Evolutionary conservation across 2,113 vertebrate genomes (phyloP).

Genomic region (Sialia sialis): DNA sequence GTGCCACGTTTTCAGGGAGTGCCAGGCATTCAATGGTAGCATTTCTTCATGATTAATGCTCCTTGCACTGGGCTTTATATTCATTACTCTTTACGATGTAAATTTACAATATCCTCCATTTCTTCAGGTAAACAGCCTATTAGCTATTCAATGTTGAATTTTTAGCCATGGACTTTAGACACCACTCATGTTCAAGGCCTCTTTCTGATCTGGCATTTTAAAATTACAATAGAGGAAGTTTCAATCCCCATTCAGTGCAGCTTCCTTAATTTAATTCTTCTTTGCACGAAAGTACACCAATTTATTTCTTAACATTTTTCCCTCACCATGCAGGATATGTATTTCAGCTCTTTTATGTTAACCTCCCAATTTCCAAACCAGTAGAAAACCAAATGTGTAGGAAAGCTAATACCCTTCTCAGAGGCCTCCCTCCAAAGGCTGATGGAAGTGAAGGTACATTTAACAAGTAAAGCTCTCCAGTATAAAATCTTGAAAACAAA

Average conservation of each 20-base stretch:
- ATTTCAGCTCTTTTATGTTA: not conserved
- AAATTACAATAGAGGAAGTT: not conserved
- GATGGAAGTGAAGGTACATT: not conserved
- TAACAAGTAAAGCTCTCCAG: not conserved
- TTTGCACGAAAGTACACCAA: not conserved
- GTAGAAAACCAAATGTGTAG: not conserved
- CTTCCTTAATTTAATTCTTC: not conserved
- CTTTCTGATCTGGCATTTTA: not conserved
- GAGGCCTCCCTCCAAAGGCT: not conserved
- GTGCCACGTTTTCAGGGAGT: fast-evolving
- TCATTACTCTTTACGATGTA: not conserved
- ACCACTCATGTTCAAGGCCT: not conserved
- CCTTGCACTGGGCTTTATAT: not conserved
- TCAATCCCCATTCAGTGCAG: not conserved
- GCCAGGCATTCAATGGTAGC: not conserved
- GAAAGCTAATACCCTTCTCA: not conserved
- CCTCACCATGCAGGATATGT: not conserved
- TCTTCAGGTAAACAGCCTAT: not conserved
- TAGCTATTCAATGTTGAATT: not conserved
- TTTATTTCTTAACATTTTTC: not conserved
- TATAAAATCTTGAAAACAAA: not conserved
- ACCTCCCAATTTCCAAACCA: not conserved
- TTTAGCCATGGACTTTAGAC: not conserved
- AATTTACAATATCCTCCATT: not conserved
- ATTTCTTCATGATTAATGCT: not conserved